These are phyloP conservation scores for Brachirus orientalis DNA, from an alignment of 2,113 vertebrate genomes.

Conservation along the genomic window DNA sequence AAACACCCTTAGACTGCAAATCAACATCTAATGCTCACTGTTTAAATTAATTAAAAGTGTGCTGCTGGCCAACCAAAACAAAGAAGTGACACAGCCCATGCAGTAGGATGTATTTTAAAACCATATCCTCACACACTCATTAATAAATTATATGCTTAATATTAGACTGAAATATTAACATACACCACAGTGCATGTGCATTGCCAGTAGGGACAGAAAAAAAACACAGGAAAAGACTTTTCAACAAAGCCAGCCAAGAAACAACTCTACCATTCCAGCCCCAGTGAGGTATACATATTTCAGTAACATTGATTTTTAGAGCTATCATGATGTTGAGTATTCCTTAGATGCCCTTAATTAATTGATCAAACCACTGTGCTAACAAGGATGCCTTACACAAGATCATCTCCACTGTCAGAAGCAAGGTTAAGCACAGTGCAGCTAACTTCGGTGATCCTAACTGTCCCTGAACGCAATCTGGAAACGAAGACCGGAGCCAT, in stretches of 20 bases:
- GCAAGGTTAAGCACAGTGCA: slow-evolving; percentile 30
- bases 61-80: neutral
- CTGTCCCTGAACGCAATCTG: slow-evolving; percentile 5
- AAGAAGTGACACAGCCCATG: neutral
- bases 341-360: slow-evolving; percentile 33
- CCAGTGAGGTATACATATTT: slow-evolving; percentile 23
- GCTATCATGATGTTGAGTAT: slow-evolving; percentile 39
- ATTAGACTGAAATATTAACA: neutral
- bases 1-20: neutral
- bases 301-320: slow-evolving; percentile 38
- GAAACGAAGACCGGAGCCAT: neutral
- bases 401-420: slow-evolving; percentile 23
- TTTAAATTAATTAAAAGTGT: neutral
- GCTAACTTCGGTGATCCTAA: slow-evolving; percentile 29
- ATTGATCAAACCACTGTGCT: slow-evolving; percentile 35
- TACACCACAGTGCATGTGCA: neutral
- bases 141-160: slow-evolving; percentile 13
- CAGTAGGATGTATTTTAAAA: neutral
- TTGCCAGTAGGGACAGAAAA: slow-evolving; percentile 4
- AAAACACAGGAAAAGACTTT: slow-evolving; percentile 14
- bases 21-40: no score
- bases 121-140: neutral
- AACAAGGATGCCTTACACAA: slow-evolving; percentile 28
- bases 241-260: slow-evolving; percentile 32
- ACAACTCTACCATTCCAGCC: slow-evolving; percentile 17